These are phyloP conservation scores for Tachyglossus aculeatus DNA, from an alignment of 2,797 vertebrate genomes.

Conservation along the genomic window DNA sequence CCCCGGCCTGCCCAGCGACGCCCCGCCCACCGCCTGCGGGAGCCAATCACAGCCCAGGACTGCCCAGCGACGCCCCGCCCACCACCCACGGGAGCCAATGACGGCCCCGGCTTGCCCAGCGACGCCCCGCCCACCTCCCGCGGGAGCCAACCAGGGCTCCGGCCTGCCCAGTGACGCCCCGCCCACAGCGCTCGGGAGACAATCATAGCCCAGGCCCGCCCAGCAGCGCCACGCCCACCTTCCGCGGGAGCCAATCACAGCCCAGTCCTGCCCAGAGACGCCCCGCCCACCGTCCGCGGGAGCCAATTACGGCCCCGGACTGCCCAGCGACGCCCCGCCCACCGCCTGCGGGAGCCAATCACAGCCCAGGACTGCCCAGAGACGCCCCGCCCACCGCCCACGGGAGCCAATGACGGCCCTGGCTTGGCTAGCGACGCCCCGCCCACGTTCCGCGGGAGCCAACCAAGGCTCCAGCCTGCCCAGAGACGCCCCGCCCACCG, in stretches of 20 bases:
- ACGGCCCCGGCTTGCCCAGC: slow-evolving; percentile 63
- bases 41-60: neutral
- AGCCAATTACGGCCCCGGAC: too few relatives aligned
- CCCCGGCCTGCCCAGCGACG: too few relatives aligned
- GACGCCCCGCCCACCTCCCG: slow-evolving; percentile 67
- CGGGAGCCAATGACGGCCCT: too few relatives aligned
- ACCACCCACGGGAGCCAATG: too few relatives aligned
- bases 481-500: slow-evolving; percentile 72
- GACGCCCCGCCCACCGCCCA: slow-evolving; percentile 17
- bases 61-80: slow-evolving; percentile 7
- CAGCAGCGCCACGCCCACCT: neutral
- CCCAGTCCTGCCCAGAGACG: too few relatives aligned
- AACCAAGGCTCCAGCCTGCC: slow-evolving; percentile 65
- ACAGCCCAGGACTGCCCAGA: neutral
- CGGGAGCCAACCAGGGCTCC: slow-evolving; percentile 53
- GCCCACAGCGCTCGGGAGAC: slow-evolving; percentile 68
- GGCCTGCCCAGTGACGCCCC: slow-evolving; percentile 75
- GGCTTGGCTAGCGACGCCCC: slow-evolving; percentile 62
- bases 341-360: neutral
- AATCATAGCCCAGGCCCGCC: slow-evolving; percentile 77
- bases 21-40: neutral
- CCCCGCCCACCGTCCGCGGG: too few relatives aligned
- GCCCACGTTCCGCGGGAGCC: slow-evolving; percentile 63
- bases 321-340: too few relatives aligned
- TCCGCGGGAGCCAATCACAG: neutral